These are phyloP conservation scores for Macrosoma leucophasiata DNA, from an alignment of 2,888 invertebrate species.

Conservation along the genomic window DNA sequence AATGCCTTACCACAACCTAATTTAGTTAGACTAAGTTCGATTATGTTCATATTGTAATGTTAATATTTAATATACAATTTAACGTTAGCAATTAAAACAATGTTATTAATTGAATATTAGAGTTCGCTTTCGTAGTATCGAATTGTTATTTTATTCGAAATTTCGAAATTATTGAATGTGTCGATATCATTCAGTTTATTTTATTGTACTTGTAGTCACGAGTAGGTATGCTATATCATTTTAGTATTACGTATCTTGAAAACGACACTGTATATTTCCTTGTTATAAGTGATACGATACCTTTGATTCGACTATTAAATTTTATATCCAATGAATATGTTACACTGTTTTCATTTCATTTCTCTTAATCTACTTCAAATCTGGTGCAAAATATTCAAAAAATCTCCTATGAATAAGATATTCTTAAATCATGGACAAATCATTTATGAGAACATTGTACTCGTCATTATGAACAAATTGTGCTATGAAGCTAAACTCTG, in stretches of 20 bases:
- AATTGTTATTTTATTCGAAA: slow-evolving; percentile 19
- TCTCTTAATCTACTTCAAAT: too few species aligned
- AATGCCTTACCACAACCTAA: slow-evolving; percentile 55
- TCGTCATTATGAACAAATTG: too few species aligned
- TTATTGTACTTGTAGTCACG: slow-evolving; percentile 1
- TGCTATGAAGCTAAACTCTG: too few species aligned
- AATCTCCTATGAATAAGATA: too few species aligned
- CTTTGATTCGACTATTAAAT: slow-evolving; percentile 62
- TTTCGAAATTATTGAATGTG: slow-evolving; percentile 6
- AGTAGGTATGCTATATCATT: slow-evolving; percentile 2
- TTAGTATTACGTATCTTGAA: slow-evolving; percentile 21
- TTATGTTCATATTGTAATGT: slow-evolving; percentile 41
- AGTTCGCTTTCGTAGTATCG: slow-evolving; percentile 44
- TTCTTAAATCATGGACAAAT: too few species aligned
- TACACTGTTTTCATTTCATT: slow-evolving; percentile 26
- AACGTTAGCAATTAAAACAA: slow-evolving; percentile 32
- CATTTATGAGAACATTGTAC: too few species aligned
- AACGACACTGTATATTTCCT: slow-evolving; percentile 50
- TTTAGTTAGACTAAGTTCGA: slow-evolving; percentile 35
- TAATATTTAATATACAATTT: slow-evolving; percentile 50
- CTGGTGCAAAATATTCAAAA: too few species aligned
- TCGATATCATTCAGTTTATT: background rate
- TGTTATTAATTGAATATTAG: slow-evolving; percentile 20
- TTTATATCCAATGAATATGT: slow-evolving; percentile 49
- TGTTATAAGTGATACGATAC: slow-evolving; percentile 58